phyloP scores from a whole-genome alignment of 2,888 invertebrate genomes.

The Andrena flavipes region DNA sequence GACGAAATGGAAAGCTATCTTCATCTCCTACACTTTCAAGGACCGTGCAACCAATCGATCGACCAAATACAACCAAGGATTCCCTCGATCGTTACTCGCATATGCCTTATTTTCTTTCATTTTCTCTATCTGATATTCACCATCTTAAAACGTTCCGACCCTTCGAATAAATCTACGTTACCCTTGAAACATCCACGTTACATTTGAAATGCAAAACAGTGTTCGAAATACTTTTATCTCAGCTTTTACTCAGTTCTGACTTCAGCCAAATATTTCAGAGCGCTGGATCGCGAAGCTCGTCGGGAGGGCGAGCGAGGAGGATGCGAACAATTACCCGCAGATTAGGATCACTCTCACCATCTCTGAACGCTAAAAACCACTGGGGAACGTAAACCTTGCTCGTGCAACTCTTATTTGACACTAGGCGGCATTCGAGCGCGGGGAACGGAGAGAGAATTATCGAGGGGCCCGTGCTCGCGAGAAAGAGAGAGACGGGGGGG shows the following conservation, averaged over 20 bases:
- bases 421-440: conserved; percentile 54
- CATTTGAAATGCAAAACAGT: conserved; percentile 1
- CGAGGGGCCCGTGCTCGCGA: background rate
- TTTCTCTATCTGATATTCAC: background rate
- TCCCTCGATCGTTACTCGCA: no score
- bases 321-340: conserved; percentile 19
- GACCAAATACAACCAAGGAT: no score
- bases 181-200: background rate
- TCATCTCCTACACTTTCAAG: no score
- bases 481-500: conserved; percentile 13
- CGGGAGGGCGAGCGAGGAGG: background rate
- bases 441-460: conserved; percentile 36
- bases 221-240: conserved; percentile 6
- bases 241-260: background rate
- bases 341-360: conserved; percentile 45
- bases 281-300: conserved; percentile 8
- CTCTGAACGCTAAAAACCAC: conserved; percentile 52
- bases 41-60: no score
- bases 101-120: no score
- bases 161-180: background rate
- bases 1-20: background rate
- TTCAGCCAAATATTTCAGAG: conserved; percentile 12
- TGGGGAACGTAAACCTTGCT: conserved; percentile 55
- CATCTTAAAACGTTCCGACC: background rate
- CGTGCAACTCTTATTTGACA: conserved; percentile 61